These are phyloP conservation scores for Sinhomidia bicolor DNA, from an alignment of 2,888 invertebrate species.

Conservation along the genomic window DNA sequence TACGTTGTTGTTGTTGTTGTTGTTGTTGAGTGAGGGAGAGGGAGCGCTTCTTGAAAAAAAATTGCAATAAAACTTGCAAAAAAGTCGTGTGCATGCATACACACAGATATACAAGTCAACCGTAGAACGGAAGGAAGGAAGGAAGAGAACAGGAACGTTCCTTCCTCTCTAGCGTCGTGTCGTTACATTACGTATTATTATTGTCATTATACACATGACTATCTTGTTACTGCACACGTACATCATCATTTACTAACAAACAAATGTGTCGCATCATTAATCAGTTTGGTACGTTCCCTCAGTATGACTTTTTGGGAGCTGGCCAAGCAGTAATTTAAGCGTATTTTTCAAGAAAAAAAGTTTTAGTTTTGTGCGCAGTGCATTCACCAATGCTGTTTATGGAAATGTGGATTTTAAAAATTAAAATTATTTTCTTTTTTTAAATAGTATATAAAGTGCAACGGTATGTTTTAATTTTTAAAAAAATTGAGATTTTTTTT, in stretches of 20 bases:
- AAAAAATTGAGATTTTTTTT: slow-evolving; percentile 6
- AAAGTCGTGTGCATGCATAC: neutral
- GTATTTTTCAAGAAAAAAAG: slow-evolving; percentile 11
- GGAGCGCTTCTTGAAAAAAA: slow-evolving; percentile 42
- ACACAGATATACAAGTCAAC: slow-evolving; percentile 28
- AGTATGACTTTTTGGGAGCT: slow-evolving; percentile 54
- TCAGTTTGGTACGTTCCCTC: slow-evolving; percentile 65
- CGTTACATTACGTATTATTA: slow-evolving; percentile 54
- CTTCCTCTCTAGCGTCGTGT: slow-evolving; percentile 68
- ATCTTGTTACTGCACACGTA: slow-evolving; percentile 52
- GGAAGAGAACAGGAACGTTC: slow-evolving; percentile 72
- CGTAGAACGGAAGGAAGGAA: slow-evolving; percentile 69
- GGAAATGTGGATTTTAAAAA: slow-evolving; percentile 22
- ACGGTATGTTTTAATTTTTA: neutral
- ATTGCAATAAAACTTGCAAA: slow-evolving; percentile 19
- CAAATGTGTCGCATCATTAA: slow-evolving; percentile 60
- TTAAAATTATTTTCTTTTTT: neutral
- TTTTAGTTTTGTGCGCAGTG: slow-evolving; percentile 9
- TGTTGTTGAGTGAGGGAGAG: too few relatives aligned
- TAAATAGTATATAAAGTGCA: neutral
- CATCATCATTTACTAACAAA: slow-evolving; percentile 53
- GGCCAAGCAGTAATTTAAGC: slow-evolving; percentile 47
- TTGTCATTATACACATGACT: slow-evolving; percentile 35
- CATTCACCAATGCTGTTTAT: slow-evolving; percentile 16
- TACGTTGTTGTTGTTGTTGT: too few relatives aligned